Base-by-base conservation (phyloP, 2,888 invertebrate species). In the Lycophotia porphyrea region DNA sequence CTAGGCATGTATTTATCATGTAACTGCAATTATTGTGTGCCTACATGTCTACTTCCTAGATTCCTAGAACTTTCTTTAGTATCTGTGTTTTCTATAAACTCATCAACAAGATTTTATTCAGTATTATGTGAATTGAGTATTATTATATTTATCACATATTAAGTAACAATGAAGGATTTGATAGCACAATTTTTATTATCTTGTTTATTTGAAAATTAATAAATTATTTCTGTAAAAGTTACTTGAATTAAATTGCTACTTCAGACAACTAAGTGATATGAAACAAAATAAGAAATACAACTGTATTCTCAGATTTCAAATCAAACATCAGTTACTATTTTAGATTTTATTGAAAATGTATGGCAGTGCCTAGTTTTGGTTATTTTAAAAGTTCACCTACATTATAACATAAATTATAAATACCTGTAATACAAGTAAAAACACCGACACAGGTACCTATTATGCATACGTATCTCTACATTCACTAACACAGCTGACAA, bases 401-500 rank as follows among this genome's bases (percentile, higher is more conserved):
- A 61, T 80, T 68, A 71, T 73, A 71, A 24, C 61, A 63, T 66
- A 76, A 65, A 78, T 82, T 76, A 68, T 80, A 80, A 80, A 84
- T 83, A 86, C 81, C 78, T 76, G 71, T 74, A 76, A 78, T 73
- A 74, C 71, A 80, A 77, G 84, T 86, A 86, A 84, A 81, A 84
- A 87, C 74, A 84, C 75, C 74, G 80, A 84, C 74, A 82, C 76
- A 89, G 82, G 71, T 83, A 85, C 76, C 52, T 88, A 86, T 79
- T 81, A 89, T 89, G 89, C 88, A 90, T 89, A 90, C 90, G 89
- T 91, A 90, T 87, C 84, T 86, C 76, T 88, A 87, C 89, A 87
- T 89, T 90, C 90, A 90, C 88, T 89, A 89, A 80, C 84, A 90
- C 92, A 90, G 92, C 90, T 92, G 92, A 93, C 91, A 90, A 90